phyloP scores from a whole-genome alignment of 2,113 vertebrate genomes.

The Anser cygnoides region DNA sequence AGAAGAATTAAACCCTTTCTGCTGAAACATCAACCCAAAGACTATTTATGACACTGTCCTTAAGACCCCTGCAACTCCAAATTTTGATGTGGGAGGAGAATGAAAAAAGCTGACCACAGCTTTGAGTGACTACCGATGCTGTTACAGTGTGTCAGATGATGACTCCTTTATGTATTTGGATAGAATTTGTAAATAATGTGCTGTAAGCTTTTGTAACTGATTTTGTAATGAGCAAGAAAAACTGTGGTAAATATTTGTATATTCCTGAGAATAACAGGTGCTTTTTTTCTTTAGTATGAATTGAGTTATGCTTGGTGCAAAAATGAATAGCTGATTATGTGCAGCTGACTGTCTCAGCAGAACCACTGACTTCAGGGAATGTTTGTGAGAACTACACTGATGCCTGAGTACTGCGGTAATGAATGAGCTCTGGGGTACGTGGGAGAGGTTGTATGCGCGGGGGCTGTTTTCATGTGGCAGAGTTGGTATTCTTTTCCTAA shows the following conservation, averaged over 20 bases:
- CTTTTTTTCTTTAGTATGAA: conserved; percentile 71
- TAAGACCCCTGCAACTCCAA: neutral
- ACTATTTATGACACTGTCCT: neutral
- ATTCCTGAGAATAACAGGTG: conserved; percentile 79
- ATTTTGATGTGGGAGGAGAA: neutral
- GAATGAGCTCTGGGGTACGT: conserved; percentile 51
- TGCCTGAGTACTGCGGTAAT: conserved; percentile 44
- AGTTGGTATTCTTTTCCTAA: conserved; percentile 52
- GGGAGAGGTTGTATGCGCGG: conserved; percentile 53
- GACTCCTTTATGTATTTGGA: conserved; percentile 14
- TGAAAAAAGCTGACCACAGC: neutral
- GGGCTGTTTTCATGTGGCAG: conserved; percentile 20
- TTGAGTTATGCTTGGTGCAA: conserved; percentile 74
- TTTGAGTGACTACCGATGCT: neutral
- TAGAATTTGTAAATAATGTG: conserved; percentile 82
- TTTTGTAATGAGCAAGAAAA: conserved; percentile 76
- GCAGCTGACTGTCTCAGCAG: conserved; percentile 82
- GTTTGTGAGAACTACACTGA: conserved; percentile 61
- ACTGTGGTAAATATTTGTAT: conserved; percentile 87
- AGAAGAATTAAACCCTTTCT: conserved; percentile 88
- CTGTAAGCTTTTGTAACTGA: conserved; percentile 81
- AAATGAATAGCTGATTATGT: conserved; percentile 82
- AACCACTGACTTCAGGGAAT: conserved; percentile 83
- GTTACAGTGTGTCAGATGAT: neutral
- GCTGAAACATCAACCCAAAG: conserved; percentile 1